Conservation (phyloP, 2,797 vertebrate species). For the Remorina albescens region DNA sequence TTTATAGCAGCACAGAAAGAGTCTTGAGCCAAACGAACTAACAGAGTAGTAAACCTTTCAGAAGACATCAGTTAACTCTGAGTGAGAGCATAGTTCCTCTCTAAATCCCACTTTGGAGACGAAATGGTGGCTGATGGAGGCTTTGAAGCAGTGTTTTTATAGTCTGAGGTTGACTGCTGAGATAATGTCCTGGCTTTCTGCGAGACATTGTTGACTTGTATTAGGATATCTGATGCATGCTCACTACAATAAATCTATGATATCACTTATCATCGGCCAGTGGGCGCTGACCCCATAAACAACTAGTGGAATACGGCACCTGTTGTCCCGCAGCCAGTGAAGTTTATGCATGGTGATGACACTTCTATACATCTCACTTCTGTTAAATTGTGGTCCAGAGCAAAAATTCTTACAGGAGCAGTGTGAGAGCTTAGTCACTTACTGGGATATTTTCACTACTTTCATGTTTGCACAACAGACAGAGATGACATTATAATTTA, state of each 20-base stretch:
- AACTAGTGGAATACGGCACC: conserved; percentile 23
- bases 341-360: background rate
- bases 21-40: conserved; percentile 74
- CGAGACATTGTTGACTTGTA: conserved; percentile 38
- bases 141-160: conserved; percentile 67
- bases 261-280: conserved; percentile 11
- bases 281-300: conserved; percentile 18
- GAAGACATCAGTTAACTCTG: conserved; percentile 71
- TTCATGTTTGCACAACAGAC: too few relatives aligned
- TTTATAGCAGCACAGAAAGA: conserved; percentile 73
- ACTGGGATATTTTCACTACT: background rate
- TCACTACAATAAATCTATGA: conserved; percentile 46
- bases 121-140: conserved; percentile 47
- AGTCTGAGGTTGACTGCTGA: conserved; percentile 46
- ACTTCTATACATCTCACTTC: background rate
- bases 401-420: background rate
- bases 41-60: conserved; percentile 78
- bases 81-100: conserved; percentile 52
- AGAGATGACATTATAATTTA: background rate
- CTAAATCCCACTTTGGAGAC: conserved; percentile 69
- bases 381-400: background rate
- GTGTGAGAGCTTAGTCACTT: background rate
- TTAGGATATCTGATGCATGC: conserved; percentile 46
- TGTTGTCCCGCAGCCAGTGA: conserved; percentile 17
- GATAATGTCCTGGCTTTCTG: conserved; percentile 53